phyloP scores from a whole-genome alignment of 2,113 vertebrate genomes.

The Oxyruncus cristatus region DNA sequence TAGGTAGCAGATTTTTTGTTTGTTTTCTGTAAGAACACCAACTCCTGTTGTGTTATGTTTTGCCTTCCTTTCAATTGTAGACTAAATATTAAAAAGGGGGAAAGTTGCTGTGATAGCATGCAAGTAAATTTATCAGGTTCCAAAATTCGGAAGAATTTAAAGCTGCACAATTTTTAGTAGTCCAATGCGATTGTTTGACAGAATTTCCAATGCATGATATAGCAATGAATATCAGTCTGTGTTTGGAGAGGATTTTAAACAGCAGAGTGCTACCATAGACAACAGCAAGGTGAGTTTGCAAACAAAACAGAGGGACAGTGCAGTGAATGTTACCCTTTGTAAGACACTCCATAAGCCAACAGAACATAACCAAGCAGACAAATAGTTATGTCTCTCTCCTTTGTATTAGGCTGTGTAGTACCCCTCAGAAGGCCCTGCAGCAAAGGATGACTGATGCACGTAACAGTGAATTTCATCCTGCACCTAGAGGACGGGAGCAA shows the following conservation, averaged over 20 bases:
- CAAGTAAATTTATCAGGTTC: not conserved
- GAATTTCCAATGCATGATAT: not conserved
- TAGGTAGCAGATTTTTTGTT: not conserved
- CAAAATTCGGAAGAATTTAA: not conserved
- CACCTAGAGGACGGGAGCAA: not conserved
- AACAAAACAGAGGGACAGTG: not conserved
- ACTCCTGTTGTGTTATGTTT: not conserved
- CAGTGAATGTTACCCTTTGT: not conserved
- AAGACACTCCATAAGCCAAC: not conserved
- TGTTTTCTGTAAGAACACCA: not conserved
- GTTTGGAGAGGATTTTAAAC: not conserved
- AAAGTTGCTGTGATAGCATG: not conserved
- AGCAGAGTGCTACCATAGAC: not conserved
- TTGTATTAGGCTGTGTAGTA: not conserved
- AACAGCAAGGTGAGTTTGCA: not conserved
- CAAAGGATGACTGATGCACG: not conserved
- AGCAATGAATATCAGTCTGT: not conserved
- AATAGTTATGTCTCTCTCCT: not conserved
- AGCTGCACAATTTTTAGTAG: not conserved
- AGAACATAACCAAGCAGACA: slow-evolving; percentile 7
- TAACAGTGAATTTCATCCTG: slow-evolving; percentile 10
- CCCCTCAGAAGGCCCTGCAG: not conserved
- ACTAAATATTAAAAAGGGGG: not conserved
- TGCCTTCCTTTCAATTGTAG: not conserved
- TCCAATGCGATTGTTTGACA: not conserved